Conservation (phyloP, 1,140 invertebrate genomes). For the Eumeta japonica region DNA sequence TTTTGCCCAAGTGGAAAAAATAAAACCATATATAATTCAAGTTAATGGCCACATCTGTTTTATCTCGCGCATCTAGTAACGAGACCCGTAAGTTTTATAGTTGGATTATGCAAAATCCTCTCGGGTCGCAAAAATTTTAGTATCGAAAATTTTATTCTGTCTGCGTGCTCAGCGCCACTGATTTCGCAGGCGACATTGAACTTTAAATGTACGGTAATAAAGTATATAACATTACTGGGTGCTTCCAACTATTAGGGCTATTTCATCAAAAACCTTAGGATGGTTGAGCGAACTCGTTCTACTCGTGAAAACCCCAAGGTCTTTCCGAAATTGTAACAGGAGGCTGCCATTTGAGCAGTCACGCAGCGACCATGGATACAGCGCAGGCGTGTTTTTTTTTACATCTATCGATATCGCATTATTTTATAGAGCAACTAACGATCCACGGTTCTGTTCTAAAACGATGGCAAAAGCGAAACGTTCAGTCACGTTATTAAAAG, state of each 20-base stretch:
- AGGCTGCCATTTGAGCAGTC: constrained; percentile 16
- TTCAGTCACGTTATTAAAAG: background rate
- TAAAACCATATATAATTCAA: constrained; percentile 17
- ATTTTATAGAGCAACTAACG: too few species aligned
- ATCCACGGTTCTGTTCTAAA: too few species aligned
- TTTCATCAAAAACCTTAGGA: too few species aligned
- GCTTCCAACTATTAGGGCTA: too few species aligned
- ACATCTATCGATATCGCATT: too few species aligned
- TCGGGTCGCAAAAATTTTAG: background rate
- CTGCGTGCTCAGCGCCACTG: background rate
- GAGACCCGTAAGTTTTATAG: constrained; percentile 24
- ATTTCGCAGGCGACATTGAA: too few species aligned
- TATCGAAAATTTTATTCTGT: background rate
- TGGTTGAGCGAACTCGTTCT: constrained; percentile 3
- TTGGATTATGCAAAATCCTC: constrained; percentile 26
- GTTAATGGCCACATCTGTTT: constrained; percentile 38
- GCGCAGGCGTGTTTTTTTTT: too few species aligned
- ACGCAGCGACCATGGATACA: constrained; percentile 13
- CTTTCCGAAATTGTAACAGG: constrained; percentile 35
- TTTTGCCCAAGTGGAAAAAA: too few species aligned
- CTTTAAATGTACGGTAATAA: background rate
- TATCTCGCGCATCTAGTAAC: constrained; percentile 39
- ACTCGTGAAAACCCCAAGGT: constrained; percentile 43
- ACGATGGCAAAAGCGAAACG: too few species aligned
- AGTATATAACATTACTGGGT: background rate